Base-by-base conservation (phyloP, 2,797 vertebrate genomes). In the Cephalopachus bancanus region DNA sequence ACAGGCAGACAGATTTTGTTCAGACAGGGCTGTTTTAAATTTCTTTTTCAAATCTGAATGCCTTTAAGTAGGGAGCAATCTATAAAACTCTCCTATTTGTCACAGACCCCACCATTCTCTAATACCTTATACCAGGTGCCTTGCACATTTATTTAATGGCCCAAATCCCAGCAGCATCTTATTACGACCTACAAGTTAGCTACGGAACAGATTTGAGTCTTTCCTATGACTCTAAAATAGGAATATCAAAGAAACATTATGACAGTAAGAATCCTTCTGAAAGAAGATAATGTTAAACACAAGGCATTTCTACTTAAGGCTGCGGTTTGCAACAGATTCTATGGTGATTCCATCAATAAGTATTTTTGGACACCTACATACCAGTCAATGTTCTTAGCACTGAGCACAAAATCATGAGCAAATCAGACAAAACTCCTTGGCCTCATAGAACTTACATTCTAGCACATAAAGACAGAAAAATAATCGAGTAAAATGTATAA, bases 161-260 rank as follows among this genome's bases (percentile, higher is more conserved):
- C 59, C 44, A 33, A 86, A 72, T 83, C 78, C 74, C 91, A 65
- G 10, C 51, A n/a, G 17, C 19, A 37, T 33, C 90, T 83, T 62
- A 17, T 55, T 1, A 1, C 78, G 28, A 88, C 59, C 59, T 88
- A 85, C 28, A 88, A 74, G 17, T 69, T 83, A 76, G 2, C 64
- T 94, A 53, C 22, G 55, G 3, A 94, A 28, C 4, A 62, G 1
- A 1, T 65, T 9, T 83, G 75, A 22, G 3, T 94, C 37, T 71
- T 91, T 86, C 51, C 53, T 95, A 65, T 79, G 59, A 65, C n/a
- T 86, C 33, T 71, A 75, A 78, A 92, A 87, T 49, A 71, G 1
- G 2, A 76, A 87, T 59, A 87, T 71, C 55, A 94, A 93, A 83
- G 37, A 80, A 81, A 84, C 62, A n/a, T 67, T 75, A 55, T 26